Base-by-base conservation (phyloP, 2,888 invertebrate genomes). In the Tenthredo mesomela region DNA sequence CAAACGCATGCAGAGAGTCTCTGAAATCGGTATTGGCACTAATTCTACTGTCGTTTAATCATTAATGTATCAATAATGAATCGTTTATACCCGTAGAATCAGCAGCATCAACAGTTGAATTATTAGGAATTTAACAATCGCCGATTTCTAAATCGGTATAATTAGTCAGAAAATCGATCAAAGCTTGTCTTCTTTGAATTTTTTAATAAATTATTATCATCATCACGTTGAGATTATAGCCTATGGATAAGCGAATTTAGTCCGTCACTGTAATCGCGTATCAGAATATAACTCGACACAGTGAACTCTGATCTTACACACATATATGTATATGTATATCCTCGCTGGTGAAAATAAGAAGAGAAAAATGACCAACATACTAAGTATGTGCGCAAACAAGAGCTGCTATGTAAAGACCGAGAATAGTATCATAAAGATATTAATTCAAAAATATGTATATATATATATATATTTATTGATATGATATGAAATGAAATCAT, bases 261-360 rank as follows among this genome's bases (percentile, higher is more conserved):
- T 77, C 54, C 77, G 77, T 54, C 77, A 54, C 77, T 77, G 77
- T 33, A 15, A 18, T 29, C 7, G 18, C 77, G 33, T 77, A 77
- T 77, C 77, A 3, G 54, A 50, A 9, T 47, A 75, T 54, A 54
- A 18, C n/a, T 37, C 2, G 77, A 77, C 50, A 77, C 18, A 12
- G 15, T 77, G 77, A 77, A 54, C 77, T 54, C 29, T 77, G 50
- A 77, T 54, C 77, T 10, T 1, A 29, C 29, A 29, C 2, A 29
- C 29, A n/a, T n/a, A n/a, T n/a, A n/a, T n/a, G n/a, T n/a, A n/a
- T 33, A 4, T 5, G 4, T 10, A 2, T 43, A n/a, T 29, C 15
- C 12, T 33, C 2, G 29, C 10, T 18, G 7, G 18, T 12, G 33
- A 29, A 33, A 25, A 25, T 12, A 25, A 15, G 33, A 67, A 33